Conservation (phyloP, 2,797 vertebrate species). For the Mus caroli region DNA sequence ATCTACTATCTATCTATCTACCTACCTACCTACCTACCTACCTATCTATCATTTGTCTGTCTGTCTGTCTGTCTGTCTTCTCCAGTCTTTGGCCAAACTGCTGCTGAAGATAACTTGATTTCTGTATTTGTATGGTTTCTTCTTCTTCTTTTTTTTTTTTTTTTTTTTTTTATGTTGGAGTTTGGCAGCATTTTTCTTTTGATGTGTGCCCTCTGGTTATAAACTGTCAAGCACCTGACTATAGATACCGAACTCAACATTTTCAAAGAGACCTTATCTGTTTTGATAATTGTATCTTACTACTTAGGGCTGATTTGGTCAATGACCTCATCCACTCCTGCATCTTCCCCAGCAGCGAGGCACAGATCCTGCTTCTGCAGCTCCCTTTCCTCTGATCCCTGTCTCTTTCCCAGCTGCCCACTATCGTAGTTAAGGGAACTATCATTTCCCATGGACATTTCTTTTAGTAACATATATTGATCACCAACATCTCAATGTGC, state of each 20-base stretch:
- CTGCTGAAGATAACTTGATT: background rate
- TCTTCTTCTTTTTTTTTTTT: background rate
- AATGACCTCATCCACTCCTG: accelerated
- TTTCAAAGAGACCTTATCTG: background rate
- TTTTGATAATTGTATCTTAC: background rate
- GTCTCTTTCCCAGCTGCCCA: background rate
- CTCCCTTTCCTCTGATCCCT: background rate
- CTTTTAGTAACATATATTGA: background rate
- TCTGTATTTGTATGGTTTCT: background rate
- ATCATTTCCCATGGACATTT: background rate
- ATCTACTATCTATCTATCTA: too few species aligned
- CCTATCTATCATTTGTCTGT: too few species aligned
- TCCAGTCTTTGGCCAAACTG: background rate
- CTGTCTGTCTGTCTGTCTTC: background rate
- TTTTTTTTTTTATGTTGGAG: background rate
- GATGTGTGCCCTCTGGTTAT: background rate
- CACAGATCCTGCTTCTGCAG: background rate
- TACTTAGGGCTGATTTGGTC: background rate
- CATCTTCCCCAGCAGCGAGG: background rate
- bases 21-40: too few species aligned
- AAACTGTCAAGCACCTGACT: background rate
- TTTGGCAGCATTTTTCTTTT: background rate
- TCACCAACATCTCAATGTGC: background rate
- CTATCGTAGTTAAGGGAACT: background rate
- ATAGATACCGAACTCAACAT: too few species aligned